Conservation (phyloP, 1,140 invertebrate genomes). For the Potamilus streckersoni region DNA sequence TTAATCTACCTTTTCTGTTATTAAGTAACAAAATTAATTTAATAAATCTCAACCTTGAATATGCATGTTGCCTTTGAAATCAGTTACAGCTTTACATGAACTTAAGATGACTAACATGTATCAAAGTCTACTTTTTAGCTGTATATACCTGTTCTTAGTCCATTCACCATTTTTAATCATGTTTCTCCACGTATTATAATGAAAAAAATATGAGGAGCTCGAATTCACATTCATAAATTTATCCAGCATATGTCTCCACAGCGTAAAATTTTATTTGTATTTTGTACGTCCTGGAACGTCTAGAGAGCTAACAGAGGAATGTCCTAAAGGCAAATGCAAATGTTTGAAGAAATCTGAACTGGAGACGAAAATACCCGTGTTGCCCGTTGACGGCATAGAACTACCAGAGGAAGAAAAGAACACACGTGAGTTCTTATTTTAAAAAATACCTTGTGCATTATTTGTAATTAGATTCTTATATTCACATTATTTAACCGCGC, state of each 20-base stretch:
- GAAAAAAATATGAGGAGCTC: not conserved
- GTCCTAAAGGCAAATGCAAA: slow-evolving; percentile 33
- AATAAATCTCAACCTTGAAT: no score
- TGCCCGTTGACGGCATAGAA: slow-evolving; percentile 31
- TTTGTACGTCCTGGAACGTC: not conserved
- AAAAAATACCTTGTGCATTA: not conserved
- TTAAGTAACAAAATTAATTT: no score
- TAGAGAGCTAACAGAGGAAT: slow-evolving; percentile 44
- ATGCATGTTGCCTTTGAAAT: no score
- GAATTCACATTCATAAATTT: not conserved
- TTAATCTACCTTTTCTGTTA: no score
- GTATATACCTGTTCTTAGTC: not conserved
- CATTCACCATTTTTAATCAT: not conserved
- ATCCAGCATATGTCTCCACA: not conserved
- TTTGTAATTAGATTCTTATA: not conserved
- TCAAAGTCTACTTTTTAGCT: not conserved
- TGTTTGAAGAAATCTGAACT: slow-evolving; percentile 29
- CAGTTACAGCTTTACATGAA: no score
- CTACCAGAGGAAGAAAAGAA: slow-evolving; percentile 42
- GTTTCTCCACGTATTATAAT: not conserved
- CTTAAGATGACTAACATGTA: not conserved
- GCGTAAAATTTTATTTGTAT: not conserved
- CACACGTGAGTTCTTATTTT: slow-evolving; percentile 36
- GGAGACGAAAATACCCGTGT: slow-evolving; percentile 39
- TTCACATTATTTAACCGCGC: not conserved